phyloP scores from a whole-genome alignment of 2,113 vertebrate species.

The Megaleporinus macrocephalus region DNA sequence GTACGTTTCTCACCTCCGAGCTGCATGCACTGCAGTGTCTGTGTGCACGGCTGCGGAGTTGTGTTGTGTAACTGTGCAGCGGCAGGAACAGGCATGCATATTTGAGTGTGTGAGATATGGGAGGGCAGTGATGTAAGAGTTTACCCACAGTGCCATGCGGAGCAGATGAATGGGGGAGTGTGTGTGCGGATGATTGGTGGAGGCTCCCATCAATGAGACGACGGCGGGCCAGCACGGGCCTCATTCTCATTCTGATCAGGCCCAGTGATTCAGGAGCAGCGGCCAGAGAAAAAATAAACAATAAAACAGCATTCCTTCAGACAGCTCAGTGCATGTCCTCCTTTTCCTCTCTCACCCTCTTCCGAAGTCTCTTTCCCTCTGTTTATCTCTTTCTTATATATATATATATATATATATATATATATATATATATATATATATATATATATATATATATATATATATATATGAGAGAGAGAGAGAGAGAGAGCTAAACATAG shows the following conservation, averaged over 20 bases:
- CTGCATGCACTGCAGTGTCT: constrained; percentile 11
- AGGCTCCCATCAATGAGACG: constrained; percentile 52
- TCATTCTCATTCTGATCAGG: constrained; percentile 60
- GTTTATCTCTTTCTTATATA: background rate
- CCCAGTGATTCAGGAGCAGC: constrained; percentile 48
- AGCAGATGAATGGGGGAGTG: constrained; percentile 56
- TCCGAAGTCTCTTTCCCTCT: background rate
- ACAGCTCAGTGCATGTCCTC: constrained; percentile 28
- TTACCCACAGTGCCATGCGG: constrained; percentile 52
- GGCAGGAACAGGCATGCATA: background rate
- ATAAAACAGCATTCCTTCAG: constrained; percentile 48
- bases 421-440: background rate
- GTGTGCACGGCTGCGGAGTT: background rate
- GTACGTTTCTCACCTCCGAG: background rate
- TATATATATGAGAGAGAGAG: too few relatives aligned
- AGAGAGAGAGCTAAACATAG: too few relatives aligned
- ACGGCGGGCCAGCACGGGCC: background rate
- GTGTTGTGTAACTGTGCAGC: constrained; percentile 29
- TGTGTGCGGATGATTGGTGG: constrained; percentile 53
- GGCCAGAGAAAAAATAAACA: constrained; percentile 24
- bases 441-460: too few relatives aligned
- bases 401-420: background rate
- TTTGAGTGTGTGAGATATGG: constrained; percentile 33
- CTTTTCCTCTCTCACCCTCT: background rate
- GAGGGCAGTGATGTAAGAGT: constrained; percentile 54